A percentile compares a stretch with the other conserved stretches of the same genome.
phyloP scores from a whole-genome alignment of 1,140 invertebrate genomes.

The Caenorhabditis tropicalis region DNA sequence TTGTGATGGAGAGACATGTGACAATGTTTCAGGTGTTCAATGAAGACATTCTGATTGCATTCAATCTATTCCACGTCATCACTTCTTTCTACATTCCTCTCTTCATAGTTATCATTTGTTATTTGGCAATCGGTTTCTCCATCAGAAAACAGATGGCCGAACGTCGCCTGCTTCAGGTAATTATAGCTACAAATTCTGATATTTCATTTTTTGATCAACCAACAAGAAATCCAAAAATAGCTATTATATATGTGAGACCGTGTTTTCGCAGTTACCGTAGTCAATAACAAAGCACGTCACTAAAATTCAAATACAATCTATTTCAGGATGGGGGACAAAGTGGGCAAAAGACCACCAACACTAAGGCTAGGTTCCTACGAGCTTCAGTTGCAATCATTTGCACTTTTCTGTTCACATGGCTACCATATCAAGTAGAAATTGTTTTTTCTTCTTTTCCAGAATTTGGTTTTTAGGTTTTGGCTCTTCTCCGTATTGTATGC shows the following conservation, averaged over 20 bases:
- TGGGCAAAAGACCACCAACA: slow-evolving; percentile 48
- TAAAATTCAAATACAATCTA: background rate
- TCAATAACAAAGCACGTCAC: too few relatives aligned
- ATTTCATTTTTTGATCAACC: too few relatives aligned
- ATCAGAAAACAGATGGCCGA: slow-evolving; percentile 63
- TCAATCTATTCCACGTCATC: slow-evolving; percentile 65
- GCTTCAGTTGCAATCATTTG: slow-evolving; percentile 64
- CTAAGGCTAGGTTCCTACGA: slow-evolving; percentile 62
- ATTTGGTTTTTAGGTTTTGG: slow-evolving; percentile 55
- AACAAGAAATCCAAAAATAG: too few relatives aligned
- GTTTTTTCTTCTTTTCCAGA: background rate
- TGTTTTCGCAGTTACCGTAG: too few relatives aligned
- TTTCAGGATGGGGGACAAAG: slow-evolving; percentile 52
- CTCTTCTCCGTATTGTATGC: slow-evolving; percentile 63
- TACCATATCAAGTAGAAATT: slow-evolving; percentile 65
- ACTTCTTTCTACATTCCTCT: slow-evolving; percentile 66
- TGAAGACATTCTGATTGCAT: slow-evolving; percentile 50
- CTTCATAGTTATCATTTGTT: slow-evolving; percentile 62
- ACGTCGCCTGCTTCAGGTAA: slow-evolving; percentile 31
- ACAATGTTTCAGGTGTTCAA: slow-evolving; percentile 26
- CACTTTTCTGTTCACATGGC: slow-evolving; percentile 67
- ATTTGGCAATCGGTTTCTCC: slow-evolving; percentile 62
- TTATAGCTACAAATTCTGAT: too few relatives aligned
- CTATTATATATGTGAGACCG: too few relatives aligned
- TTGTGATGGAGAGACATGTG: background rate